Percentiles rank a stretch among this genome's conserved stretches.
Evolutionary conservation across 2,888 invertebrate species (phyloP).

Genomic region (Drosophila barbarae): DNA sequence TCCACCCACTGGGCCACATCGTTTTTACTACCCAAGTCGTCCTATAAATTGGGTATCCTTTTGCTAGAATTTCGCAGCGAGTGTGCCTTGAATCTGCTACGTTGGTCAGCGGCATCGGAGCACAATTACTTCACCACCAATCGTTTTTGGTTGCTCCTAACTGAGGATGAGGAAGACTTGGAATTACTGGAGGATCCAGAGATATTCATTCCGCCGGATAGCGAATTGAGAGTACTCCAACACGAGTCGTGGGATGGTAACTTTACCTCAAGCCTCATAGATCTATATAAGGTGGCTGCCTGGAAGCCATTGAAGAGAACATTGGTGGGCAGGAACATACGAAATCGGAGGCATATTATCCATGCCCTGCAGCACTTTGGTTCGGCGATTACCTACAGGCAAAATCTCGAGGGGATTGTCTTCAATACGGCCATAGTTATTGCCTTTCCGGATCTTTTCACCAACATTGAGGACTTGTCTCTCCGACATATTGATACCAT

Average conservation of each 20-base stretch:
- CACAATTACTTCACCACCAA: constrained; percentile 76
- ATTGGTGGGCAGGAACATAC: constrained; percentile 50
- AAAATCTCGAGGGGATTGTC: constrained; percentile 75
- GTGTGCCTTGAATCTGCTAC: constrained; percentile 68
- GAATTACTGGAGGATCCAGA: constrained; percentile 59
- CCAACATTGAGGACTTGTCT: constrained; percentile 77
- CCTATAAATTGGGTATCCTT: constrained; percentile 74
- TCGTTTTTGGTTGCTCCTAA: constrained; percentile 75
- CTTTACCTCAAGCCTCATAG: constrained; percentile 58
- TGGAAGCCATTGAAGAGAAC: constrained; percentile 61
- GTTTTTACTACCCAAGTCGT: constrained; percentile 54
- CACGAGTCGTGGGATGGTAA: constrained; percentile 3
- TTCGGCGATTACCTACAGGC: constrained; percentile 72
- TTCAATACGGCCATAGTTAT: constrained; percentile 77
- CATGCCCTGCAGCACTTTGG: constrained; percentile 63
- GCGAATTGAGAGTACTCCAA: constrained; percentile 69
- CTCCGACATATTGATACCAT: constrained; percentile 79
- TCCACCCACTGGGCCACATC: constrained; percentile 54
- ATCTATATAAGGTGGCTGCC: constrained; percentile 75
- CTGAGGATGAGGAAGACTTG: constrained; percentile 45
- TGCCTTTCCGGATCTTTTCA: constrained; percentile 78
- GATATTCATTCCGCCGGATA: constrained; percentile 76
- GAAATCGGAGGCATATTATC: constrained; percentile 43
- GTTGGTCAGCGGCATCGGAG: constrained; percentile 70
- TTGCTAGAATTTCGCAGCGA: constrained; percentile 64